phyloP scores from a whole-genome alignment of 2,113 vertebrate genomes.

The Nibea albiflora region DNA sequence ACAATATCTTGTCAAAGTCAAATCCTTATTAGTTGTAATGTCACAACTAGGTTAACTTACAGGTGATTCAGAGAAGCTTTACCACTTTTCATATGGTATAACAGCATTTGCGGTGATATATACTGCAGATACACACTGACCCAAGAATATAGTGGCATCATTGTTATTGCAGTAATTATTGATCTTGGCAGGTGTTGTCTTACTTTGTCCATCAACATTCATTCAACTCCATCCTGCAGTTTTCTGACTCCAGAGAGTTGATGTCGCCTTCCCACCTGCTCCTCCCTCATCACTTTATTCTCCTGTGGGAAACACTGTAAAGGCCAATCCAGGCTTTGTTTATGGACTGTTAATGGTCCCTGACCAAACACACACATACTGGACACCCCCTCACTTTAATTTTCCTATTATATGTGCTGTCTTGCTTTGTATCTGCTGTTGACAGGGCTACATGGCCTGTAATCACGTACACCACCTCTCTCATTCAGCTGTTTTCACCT shows the following conservation, averaged over 20 bases:
- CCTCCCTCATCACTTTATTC: constrained; percentile 53
- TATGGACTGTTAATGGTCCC: constrained; percentile 22
- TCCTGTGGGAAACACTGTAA: constrained; percentile 1
- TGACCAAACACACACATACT: constrained; percentile 24
- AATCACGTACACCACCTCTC: constrained; percentile 15
- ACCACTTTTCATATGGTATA: too few species aligned
- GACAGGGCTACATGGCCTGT: constrained; percentile 35
- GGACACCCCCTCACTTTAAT: constrained; percentile 5
- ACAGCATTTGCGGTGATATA: too few species aligned
- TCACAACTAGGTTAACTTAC: too few species aligned
- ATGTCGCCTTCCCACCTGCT: constrained; percentile 55
- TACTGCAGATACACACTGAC: too few species aligned
- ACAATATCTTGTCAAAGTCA: too few species aligned
- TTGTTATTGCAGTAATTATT: neutral
- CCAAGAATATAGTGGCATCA: neutral
- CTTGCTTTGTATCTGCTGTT: constrained; percentile 30
- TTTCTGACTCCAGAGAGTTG: constrained; percentile 13
- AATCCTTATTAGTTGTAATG: too few species aligned
- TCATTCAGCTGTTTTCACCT: constrained; percentile 20
- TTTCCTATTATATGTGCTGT: constrained; percentile 21
- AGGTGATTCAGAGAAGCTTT: too few species aligned
- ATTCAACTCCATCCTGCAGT: neutral
- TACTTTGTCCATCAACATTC: constrained; percentile 20
- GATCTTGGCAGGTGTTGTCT: neutral
- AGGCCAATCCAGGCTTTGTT: neutral